These are phyloP conservation scores for Myiagra hebetior DNA, from an alignment of 2,113 vertebrate species.

Conservation along the genomic window DNA sequence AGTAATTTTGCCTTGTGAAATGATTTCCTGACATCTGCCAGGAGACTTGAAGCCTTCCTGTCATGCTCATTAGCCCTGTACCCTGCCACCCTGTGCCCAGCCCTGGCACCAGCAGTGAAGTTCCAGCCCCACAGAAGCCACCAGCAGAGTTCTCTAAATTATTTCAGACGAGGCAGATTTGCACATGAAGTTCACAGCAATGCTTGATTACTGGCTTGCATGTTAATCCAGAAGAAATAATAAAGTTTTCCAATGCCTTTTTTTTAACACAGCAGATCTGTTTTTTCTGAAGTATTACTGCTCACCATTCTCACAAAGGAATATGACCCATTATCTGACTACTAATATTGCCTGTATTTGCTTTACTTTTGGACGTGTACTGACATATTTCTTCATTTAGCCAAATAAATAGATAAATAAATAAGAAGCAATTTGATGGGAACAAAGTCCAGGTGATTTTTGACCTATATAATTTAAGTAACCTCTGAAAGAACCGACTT, in stretches of 20 bases:
- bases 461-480: background rate
- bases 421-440: background rate
- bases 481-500: background rate
- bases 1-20: background rate
- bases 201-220: background rate
- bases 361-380: background rate
- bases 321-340: background rate
- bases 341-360: background rate
- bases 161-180: background rate
- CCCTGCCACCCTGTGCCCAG: background rate
- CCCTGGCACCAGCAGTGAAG: background rate
- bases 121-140: background rate
- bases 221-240: background rate
- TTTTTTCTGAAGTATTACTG: background rate
- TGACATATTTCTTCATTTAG: background rate
- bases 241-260: background rate
- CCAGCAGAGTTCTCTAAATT: background rate
- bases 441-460: conserved; percentile 1
- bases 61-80: background rate
- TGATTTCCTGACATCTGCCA: background rate
- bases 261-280: background rate
- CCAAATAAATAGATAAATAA: background rate
- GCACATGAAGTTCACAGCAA: background rate
- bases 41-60: background rate
- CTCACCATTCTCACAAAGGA: background rate